Base-by-base conservation (phyloP, 2,888 invertebrate genomes). In the Venustoraphidia nigricollis region DNA sequence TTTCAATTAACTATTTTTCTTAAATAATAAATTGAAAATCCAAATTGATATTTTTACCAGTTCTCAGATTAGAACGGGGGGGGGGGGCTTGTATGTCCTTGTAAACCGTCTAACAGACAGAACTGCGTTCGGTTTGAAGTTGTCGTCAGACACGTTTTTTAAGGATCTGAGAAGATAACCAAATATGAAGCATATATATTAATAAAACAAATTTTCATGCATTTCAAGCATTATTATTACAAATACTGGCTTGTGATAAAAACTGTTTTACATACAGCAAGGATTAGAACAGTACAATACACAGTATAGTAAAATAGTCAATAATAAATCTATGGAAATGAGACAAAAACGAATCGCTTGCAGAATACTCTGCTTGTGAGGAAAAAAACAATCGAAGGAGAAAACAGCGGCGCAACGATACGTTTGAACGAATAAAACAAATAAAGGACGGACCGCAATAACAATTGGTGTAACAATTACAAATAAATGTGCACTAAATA, bases 171-270 rank as follows among this genome's bases (percentile, higher is more conserved):
- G 50, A 54, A 58, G 58, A 59, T 55, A 60, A 59, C 58, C 61
- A 66, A 58, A 64, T 62, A 66, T 63, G 59, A 64, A 65, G 64
- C 65, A 61, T 39, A 27, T 65, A 66, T 65, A 68, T 68, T 76
- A 76, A 76, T 76, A 73, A 83, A 83, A 83, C 82, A 81, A 82
- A 82, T 81, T 81, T 79, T 77, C 83, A 83, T 83, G 83, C 83
- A 83, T 79, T 76, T 75, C 75, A 83, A 83, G 83, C 83, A 82
- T 83, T 83, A 83, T 83, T 83, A 83, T 83, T 83, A 83, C 76
- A 76, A 76, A 76, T 76, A 76, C 81, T 82, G 81, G 81, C 79
- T 77, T 67, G 66, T 67, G 66, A 66, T 65, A 59, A 60, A 60
- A 59, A 64, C 51, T 54, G 54, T 55, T 59, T 68, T 70, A 70